Conservation (phyloP, 2,797 vertebrate genomes). For the Lutjanus argentimaculatus region DNA sequence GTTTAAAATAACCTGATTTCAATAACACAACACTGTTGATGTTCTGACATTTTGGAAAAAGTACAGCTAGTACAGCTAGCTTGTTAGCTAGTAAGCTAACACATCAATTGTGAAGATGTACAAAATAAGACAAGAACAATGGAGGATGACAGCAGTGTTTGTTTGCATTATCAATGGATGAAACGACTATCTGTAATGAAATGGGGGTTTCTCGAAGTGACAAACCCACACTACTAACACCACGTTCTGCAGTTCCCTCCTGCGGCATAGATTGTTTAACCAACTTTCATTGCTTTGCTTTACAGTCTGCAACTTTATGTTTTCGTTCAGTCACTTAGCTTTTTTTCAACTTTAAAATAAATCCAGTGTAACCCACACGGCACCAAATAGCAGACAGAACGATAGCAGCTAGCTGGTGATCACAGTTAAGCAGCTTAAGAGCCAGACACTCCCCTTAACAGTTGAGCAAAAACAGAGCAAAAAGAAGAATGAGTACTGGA, state of each 20-base stretch:
- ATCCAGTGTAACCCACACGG: background rate
- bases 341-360: background rate
- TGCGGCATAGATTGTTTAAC: background rate
- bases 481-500: background rate
- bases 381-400: background rate
- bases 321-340: background rate
- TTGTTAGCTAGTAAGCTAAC: background rate
- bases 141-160: background rate
- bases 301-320: background rate
- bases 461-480: background rate
- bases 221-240: background rate
- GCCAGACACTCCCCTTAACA: too few species aligned
- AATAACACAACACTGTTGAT: background rate
- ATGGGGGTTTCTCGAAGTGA: background rate
- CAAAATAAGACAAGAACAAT: background rate
- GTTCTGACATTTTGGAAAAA: background rate
- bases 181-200: background rate
- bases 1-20: slow-evolving; percentile 30
- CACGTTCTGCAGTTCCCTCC: background rate
- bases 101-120: background rate
- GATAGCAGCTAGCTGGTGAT: background rate
- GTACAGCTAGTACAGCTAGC: background rate
- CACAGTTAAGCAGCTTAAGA: background rate
- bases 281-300: background rate
- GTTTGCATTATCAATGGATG: background rate